Percentiles rank a stretch among this genome's conserved stretches.
Evolutionary conservation across 2,797 vertebrate genomes (phyloP).

Genomic region (Anabacerthia variegaticeps): DNA sequence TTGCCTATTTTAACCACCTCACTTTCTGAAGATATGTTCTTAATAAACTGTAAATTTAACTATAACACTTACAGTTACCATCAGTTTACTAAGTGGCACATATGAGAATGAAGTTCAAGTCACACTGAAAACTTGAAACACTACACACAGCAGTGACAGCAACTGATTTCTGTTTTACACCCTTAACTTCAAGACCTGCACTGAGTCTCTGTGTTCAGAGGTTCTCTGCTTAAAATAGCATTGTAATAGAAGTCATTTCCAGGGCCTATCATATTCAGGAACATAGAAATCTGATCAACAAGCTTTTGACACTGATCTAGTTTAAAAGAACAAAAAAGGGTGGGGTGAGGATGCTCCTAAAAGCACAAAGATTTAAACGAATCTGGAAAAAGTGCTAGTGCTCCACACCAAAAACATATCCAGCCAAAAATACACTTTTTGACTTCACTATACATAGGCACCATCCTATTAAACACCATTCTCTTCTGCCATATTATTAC

Average conservation of each 20-base stretch:
- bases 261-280: neutral
- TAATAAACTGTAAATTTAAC: neutral
- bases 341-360: accelerated
- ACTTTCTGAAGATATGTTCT: neutral
- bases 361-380: neutral
- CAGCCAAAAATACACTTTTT: neutral
- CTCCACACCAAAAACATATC: neutral
- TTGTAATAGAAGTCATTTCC: neutral
- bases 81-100: neutral
- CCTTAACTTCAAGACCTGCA: neutral
- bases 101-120: neutral
- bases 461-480: neutral
- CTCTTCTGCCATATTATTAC: neutral
- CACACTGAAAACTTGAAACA: neutral
- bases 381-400: neutral
- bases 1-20: neutral
- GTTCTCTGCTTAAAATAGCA: neutral
- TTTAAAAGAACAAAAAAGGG: accelerated
- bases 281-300: neutral
- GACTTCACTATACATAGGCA: neutral
- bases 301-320: neutral
- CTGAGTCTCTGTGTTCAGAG: neutral
- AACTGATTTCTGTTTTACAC: neutral
- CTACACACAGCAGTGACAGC: neutral
- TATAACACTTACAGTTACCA: neutral